Percentiles rank a stretch among this genome's conserved stretches.
These are phyloP conservation scores for Tinea pellionella DNA, from an alignment of 2,888 invertebrate genomes.

Conservation along the genomic window DNA sequence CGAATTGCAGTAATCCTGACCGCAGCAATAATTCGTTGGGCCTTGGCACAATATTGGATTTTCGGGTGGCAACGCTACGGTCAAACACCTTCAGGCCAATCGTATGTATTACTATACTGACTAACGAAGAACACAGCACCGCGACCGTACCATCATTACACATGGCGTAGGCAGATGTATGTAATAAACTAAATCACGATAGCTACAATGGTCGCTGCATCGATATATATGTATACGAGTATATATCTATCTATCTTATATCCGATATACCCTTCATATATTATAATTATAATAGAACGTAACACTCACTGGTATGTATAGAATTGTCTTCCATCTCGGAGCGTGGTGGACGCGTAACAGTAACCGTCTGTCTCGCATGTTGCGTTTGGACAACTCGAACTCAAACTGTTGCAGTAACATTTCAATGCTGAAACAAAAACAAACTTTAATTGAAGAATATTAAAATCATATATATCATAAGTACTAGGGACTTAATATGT, in stretches of 20 bases:
- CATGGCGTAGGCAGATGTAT: no score
- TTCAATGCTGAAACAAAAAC: slow-evolving; percentile 74
- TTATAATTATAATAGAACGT: no score
- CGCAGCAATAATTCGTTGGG: slow-evolving; percentile 55
- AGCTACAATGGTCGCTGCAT: no score
- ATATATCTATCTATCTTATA: no score
- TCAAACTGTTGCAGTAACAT: slow-evolving; percentile 89
- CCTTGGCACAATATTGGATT: slow-evolving; percentile 51
- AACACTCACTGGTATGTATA: slow-evolving; percentile 82
- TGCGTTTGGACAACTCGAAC: slow-evolving; percentile 77
- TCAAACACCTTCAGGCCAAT: slow-evolving; percentile 69
- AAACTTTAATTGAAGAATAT: no score
- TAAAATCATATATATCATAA: no score
- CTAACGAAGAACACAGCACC: no score
- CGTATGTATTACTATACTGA: neutral
- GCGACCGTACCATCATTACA: no score
- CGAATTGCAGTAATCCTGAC: slow-evolving; percentile 55
- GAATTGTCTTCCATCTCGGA: slow-evolving; percentile 70
- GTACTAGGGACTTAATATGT: no score
- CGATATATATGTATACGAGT: no score
- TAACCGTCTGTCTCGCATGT: slow-evolving; percentile 91
- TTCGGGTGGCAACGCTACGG: slow-evolving; percentile 68
- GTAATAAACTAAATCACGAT: no score
- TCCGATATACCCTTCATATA: no score
- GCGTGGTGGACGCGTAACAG: slow-evolving; percentile 84